phyloP scores from a whole-genome alignment of 2,888 invertebrate species.

The Parapristionchus giblindavisi region DNA sequence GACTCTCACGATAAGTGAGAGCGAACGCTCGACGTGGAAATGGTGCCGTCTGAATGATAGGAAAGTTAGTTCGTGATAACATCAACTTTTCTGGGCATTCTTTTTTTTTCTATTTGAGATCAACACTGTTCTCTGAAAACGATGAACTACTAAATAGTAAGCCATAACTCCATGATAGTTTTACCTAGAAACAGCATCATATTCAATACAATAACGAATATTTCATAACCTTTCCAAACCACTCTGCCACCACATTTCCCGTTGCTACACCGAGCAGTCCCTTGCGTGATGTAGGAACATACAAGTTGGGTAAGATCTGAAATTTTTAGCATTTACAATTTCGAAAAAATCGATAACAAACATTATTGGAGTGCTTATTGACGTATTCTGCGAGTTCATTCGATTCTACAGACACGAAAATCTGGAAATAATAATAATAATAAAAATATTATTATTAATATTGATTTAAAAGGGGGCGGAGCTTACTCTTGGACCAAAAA shows the following conservation, averaged over 20 bases:
- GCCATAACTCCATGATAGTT: no score
- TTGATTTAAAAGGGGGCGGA: no score
- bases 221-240: constrained; percentile 26
- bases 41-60: constrained; percentile 1
- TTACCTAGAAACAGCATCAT: no score
- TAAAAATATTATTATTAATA: not conserved
- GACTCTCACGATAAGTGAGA: constrained; percentile 23
- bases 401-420: not conserved
- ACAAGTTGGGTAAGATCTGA: constrained; percentile 8
- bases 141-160: no score
- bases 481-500: constrained; percentile 14
- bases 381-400: constrained; percentile 1
- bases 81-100: no score
- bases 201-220: not conserved
- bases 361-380: not conserved
- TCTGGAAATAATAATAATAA: not conserved
- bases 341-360: not conserved
- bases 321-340: not conserved
- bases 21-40: constrained; percentile 29
- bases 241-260: not conserved
- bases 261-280: constrained; percentile 16
- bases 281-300: not conserved
- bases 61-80: no score
- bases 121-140: no score
- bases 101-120: not conserved